Percentiles rank a stretch among this genome's conserved stretches.
Conservation (phyloP, 2,888 invertebrate species). For the Thymelicus sylvestris region DNA sequence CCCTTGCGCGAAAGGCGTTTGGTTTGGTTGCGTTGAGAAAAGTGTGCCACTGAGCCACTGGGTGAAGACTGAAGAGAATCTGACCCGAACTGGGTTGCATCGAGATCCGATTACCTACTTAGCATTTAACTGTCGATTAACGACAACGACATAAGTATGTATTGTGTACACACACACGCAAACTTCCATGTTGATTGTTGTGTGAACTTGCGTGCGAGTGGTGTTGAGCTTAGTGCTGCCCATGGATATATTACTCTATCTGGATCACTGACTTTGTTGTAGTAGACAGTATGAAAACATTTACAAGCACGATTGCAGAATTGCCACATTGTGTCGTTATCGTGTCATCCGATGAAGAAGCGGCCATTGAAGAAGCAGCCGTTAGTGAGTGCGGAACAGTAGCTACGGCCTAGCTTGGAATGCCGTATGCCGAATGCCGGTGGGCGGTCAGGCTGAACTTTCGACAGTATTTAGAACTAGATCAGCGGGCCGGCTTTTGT, state of each 20-base stretch:
- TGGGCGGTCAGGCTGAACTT: constrained; percentile 34
- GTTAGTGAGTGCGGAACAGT: neutral
- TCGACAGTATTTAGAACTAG: constrained; percentile 36
- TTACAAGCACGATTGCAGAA: no score
- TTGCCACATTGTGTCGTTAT: no score
- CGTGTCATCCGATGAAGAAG: no score
- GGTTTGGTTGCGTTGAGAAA: constrained; percentile 42
- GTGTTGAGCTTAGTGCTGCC: no score
- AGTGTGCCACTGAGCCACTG: constrained; percentile 56
- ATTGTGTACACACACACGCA: no score
- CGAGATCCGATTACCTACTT: constrained; percentile 43
- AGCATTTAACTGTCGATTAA: constrained; percentile 37
- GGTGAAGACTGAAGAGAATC: constrained; percentile 51
- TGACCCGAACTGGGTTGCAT: constrained; percentile 37
- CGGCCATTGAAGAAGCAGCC: no score
- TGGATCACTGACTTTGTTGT: no score
- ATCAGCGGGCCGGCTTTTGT: constrained; percentile 25
- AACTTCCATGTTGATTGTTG: no score
- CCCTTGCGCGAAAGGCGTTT: constrained; percentile 52
- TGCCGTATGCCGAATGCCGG: constrained; percentile 22
- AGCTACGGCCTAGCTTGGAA: neutral
- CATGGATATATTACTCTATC: no score
- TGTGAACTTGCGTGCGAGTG: no score
- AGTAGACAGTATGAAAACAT: no score
- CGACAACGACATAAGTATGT: no score